Base-by-base conservation (phyloP, 2,113 vertebrate genomes). In the Oryzias woworae region DNA sequence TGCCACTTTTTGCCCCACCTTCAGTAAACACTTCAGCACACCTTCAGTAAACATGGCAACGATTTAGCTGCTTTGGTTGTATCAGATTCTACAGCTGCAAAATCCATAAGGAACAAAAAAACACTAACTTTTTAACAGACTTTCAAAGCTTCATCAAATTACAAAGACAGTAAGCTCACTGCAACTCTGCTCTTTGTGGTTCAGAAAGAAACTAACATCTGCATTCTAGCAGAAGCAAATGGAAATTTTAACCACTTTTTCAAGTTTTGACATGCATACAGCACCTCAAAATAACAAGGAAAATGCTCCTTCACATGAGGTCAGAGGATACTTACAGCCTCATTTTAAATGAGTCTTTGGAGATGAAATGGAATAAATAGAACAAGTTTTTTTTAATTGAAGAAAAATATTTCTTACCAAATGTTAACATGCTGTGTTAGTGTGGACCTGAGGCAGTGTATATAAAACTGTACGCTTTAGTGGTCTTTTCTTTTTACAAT, bases 371-470 rank as follows among this genome's bases (percentile, higher is more conserved):
- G 63, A 71, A 76, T 54, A 52, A 60, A 69, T 17, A 66, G 14
- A 0, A 0, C 17, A 55, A 72, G 73, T 52, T 72, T 75, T 61
- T 75, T 82, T 67, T 0, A 67, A 43, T 12, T 51, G 49, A n/a
- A 52, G 22, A 2, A 24, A 48, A 46, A 47, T 15, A 4, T 22
- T 12, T 18, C 7, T 47, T 20, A 14, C 49, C 56, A 53, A 67
- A 66, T 10, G 36, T 63, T 52, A 36, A 10, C 7, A 1, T 10
- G 2, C 31, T 31, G 28, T 1, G 31, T 36, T 8, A 36, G 8
- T 36, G 31, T 10, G 1, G 7, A 0, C 31, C 31, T 36, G 31
- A 36, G 31, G 31, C 31, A 36, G 7, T 10, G 7, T 10, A 36
- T 8, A 36, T 77, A 77, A 49, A 58, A 67, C 44, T 14, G 1